phyloP scores from a whole-genome alignment of 2,888 invertebrate genomes.

The Pristionchus mayeri region DNA sequence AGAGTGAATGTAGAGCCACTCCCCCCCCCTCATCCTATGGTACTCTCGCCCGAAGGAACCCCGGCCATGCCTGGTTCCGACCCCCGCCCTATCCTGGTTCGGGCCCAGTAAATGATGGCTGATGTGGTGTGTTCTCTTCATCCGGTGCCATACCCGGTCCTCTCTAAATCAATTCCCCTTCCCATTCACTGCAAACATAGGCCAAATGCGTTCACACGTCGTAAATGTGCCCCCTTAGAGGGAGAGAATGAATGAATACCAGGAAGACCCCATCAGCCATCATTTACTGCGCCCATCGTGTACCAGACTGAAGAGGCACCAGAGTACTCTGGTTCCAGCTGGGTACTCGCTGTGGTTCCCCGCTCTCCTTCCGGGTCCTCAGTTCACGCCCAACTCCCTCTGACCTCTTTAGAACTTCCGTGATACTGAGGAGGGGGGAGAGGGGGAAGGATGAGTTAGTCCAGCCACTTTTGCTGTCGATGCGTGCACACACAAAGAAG shows the following conservation, averaged over 20 bases:
- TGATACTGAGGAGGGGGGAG: not conserved
- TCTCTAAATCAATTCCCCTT: not conserved
- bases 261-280: not conserved
- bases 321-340: no score
- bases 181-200: slow-evolving; percentile 18
- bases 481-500: not conserved
- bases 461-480: slow-evolving; percentile 35
- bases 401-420: slow-evolving; percentile 14
- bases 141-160: not conserved
- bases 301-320: not conserved
- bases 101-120: no score
- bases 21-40: not conserved
- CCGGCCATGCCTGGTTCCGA: no score
- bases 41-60: not conserved
- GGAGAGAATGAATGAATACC: not conserved
- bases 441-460: not conserved
- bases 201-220: slow-evolving; percentile 38
- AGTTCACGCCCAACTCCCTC: not conserved
- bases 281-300: slow-evolving; percentile 6
- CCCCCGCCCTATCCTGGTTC: not conserved
- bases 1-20: no score
- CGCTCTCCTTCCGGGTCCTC: slow-evolving; percentile 15
- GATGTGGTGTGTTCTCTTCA: no score
- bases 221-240: slow-evolving; percentile 15
- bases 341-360: no score